Evolutionary conservation across 1,140 invertebrate species (phyloP), one percentile per base, ranked within the genome.

Genomic region (Trichonephila clavipes): DNA sequence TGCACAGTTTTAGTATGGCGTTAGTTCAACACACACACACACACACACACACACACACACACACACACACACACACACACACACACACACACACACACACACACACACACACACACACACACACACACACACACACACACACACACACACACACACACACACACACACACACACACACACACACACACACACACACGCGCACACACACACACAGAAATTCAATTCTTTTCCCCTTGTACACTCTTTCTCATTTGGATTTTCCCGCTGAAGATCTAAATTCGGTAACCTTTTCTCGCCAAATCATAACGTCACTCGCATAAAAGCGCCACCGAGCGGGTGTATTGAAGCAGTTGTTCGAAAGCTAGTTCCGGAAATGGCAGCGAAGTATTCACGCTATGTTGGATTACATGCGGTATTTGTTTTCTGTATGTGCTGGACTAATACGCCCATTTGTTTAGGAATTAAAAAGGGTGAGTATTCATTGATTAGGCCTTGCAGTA

Each of bases 251-350:
- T 40, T 77, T 40, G 34, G 34, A 77, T 77, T 77, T 77, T 77
- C 72, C 69, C 72, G 72, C 72, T 72, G 69, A 66, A 19, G n/a
- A 69, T 8, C n/a, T 77, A 19, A 34, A 77, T 1, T 28, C 34
- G 28, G 69, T 34, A 72, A 72, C 72, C 28, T 77, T 77, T 77
- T 77, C 28, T 77, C 72, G 72, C 72, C 72, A 77, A 69, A 77
- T 6, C 34, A 69, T 24, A 82, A 40, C 16, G 19, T 40, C 81
- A 40, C 24, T 34, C 12, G 72, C 28, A 77, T 77, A 64, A 87
- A 64, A 87, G 61, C 85, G 85, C 85, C 85, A 61, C 24, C 85
- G 28, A 44, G 58, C 85, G 85, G n/a, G 10, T 40, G n/a, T 7
- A 16, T 64, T 2, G 2, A 24, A 40, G 61, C 59, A 87, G 85